A percentile compares a stretch with the other conserved stretches of the same genome.
Evolutionary conservation across 2,113 vertebrate species (phyloP).

Genomic region (Conger conger): DNA sequence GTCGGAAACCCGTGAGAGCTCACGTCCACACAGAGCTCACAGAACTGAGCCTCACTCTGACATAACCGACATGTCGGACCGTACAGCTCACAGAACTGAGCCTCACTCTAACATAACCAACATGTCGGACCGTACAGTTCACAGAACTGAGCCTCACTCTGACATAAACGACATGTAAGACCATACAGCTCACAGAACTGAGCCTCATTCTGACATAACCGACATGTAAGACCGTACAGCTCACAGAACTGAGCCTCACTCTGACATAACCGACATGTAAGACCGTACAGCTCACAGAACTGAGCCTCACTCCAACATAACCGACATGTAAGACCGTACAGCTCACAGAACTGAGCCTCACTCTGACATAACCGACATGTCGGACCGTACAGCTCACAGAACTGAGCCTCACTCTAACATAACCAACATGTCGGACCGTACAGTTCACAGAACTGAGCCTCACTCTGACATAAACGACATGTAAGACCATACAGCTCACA

Average conservation of each 20-base stretch:
- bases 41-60: background rate
- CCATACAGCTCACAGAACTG: background rate
- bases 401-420: background rate
- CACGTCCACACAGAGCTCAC: background rate
- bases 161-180: too few species aligned
- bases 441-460: too few species aligned
- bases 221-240: too few species aligned
- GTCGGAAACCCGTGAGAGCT: background rate
- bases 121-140: too few species aligned
- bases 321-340: too few species aligned
- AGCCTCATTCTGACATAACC: background rate
- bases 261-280: background rate
- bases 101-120: background rate
- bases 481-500: background rate
- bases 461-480: too few species aligned
- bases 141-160: too few species aligned
- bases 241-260: background rate
- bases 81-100: too few species aligned
- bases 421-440: background rate
- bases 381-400: too few species aligned
- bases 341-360: background rate
- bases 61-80: too few species aligned
- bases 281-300: too few species aligned
- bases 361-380: background rate
- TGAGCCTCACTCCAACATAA: too few species aligned